Conservation (phyloP, 2,113 vertebrate genomes). For the Poeciliopsis retropinna region DNA sequence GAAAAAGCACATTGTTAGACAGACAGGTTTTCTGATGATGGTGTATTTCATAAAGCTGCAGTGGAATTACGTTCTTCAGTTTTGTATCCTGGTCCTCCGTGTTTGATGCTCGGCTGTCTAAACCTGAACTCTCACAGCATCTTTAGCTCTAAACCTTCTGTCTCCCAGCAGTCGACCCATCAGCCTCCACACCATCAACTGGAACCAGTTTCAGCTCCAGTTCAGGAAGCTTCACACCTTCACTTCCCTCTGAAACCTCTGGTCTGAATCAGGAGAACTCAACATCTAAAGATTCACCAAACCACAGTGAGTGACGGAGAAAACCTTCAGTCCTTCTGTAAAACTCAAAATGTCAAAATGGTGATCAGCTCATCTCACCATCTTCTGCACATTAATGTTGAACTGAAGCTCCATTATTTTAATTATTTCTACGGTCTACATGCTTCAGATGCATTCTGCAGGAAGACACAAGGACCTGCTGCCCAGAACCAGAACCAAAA, state of each 20-base stretch:
- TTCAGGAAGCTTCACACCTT: neutral
- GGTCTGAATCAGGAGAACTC: neutral
- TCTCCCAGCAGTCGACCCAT: neutral
- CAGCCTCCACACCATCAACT: neutral
- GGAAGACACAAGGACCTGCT: neutral
- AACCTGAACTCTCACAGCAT: neutral
- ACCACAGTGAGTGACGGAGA: neutral
- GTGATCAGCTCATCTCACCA: neutral
- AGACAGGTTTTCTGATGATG: too few relatives aligned
- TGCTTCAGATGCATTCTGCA: neutral
- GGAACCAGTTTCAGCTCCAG: neutral
- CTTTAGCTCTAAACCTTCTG: neutral
- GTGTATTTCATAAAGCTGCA: too few relatives aligned
- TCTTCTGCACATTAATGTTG: neutral
- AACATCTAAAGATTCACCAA: neutral
- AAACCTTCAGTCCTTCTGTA: neutral
- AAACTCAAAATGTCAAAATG: neutral
- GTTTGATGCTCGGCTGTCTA: too few relatives aligned
- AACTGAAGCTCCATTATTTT: neutral
- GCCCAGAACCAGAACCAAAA: neutral
- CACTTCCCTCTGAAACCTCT: neutral
- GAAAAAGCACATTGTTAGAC: too few relatives aligned
- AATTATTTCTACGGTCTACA: neutral
- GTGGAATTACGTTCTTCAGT: neutral
- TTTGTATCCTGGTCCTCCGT: too few relatives aligned